phyloP scores from a whole-genome alignment of 1,140 invertebrate species.

The Bicyclus anynana region DNA sequence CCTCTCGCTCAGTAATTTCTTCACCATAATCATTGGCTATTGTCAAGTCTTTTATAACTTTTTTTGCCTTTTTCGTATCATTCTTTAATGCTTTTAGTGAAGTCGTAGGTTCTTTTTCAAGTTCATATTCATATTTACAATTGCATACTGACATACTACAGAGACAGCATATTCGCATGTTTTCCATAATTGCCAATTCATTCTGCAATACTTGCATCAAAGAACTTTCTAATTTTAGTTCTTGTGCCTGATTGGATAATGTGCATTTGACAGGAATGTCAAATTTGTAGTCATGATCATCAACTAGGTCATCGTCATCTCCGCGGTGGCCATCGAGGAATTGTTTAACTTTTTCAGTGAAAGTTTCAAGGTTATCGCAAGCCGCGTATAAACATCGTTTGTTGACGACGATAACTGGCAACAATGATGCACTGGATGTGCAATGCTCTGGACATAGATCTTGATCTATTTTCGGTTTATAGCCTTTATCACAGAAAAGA shows the following conservation, averaged over 20 bases:
- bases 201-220: slow-evolving; percentile 57
- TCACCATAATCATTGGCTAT: slow-evolving; percentile 22
- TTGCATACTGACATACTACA: slow-evolving; percentile 45
- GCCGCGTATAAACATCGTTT: slow-evolving; percentile 55
- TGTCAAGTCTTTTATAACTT: neutral
- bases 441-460: slow-evolving; percentile 52
- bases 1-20: slow-evolving; percentile 30
- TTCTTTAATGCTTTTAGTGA: too few relatives aligned
- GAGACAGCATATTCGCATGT: slow-evolving; percentile 32
- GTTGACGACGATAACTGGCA: slow-evolving; percentile 59
- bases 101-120: slow-evolving; percentile 2
- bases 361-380: slow-evolving; percentile 53
- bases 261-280: slow-evolving; percentile 48
- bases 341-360: slow-evolving; percentile 46
- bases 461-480: slow-evolving; percentile 42
- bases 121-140: slow-evolving; percentile 40
- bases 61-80: too few relatives aligned
- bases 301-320: slow-evolving; percentile 42
- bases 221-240: slow-evolving; percentile 56
- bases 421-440: slow-evolving; percentile 46
- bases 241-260: slow-evolving; percentile 31
- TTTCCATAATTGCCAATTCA: slow-evolving; percentile 43
- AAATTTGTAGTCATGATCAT: slow-evolving; percentile 45
- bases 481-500: slow-evolving; percentile 54
- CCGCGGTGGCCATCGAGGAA: slow-evolving; percentile 39